Evolutionary conservation across 2,888 invertebrate species (phyloP).

Genomic region (Mycalesis mineus): DNA sequence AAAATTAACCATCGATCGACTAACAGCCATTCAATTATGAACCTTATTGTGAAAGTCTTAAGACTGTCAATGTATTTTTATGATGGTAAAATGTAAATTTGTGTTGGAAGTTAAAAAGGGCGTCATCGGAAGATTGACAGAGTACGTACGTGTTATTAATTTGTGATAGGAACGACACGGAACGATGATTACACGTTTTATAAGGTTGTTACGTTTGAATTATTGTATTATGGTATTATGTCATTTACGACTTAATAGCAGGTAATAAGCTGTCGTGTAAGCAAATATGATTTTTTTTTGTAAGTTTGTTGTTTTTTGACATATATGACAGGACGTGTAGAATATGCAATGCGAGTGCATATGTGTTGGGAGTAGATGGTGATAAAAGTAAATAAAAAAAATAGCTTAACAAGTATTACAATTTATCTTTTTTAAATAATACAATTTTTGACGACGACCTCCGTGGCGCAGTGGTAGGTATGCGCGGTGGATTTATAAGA

Average conservation of each 20-base stretch:
- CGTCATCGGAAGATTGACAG: conserved; percentile 53
- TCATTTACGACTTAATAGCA: conserved; percentile 36
- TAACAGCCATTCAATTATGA: conserved; percentile 24
- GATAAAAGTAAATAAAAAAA: no score
- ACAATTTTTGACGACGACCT: no score
- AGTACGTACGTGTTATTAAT: conserved; percentile 63
- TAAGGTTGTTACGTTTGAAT: conserved; percentile 41
- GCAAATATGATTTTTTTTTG: background rate
- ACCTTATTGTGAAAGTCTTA: conserved; percentile 20
- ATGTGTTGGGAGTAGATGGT: no score
- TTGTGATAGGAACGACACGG: conserved; percentile 63
- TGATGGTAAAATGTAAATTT: conserved; percentile 24
- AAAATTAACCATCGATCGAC: conserved; percentile 1
- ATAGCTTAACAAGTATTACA: no score
- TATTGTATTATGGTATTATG: conserved; percentile 20
- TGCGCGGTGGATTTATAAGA: no score
- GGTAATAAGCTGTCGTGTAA: conserved; percentile 3
- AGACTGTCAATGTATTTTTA: conserved; percentile 10
- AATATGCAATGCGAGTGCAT: no score
- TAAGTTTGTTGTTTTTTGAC: background rate
- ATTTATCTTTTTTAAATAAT: no score
- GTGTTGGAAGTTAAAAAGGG: conserved; percentile 38
- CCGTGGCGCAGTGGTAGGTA: no score
- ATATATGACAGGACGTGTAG: no score
- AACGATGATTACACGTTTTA: conserved; percentile 63